Conservation (phyloP, 2,113 vertebrate species). For the Lycocorax pyrrhopterus region DNA sequence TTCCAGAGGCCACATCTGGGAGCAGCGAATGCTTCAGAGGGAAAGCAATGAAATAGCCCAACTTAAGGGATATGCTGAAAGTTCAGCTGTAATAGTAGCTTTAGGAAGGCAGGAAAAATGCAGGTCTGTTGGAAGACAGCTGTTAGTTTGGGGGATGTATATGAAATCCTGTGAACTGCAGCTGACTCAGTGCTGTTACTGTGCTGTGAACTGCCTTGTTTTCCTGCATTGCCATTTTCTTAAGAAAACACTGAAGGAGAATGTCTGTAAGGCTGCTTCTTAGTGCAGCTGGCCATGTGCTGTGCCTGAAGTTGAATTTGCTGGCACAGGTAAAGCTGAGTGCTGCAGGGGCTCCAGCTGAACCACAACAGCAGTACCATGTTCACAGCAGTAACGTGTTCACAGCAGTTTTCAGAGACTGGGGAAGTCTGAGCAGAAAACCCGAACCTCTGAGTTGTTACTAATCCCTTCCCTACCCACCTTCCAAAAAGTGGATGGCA, state of each 20-base stretch:
- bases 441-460: background rate
- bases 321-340: background rate
- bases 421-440: background rate
- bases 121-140: background rate
- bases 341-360: background rate
- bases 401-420: background rate
- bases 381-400: background rate
- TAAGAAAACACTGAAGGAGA: background rate
- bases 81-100: background rate
- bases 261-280: background rate
- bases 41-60: background rate
- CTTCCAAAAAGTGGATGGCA: background rate
- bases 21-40: background rate
- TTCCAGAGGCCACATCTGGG: background rate
- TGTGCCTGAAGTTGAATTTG: background rate
- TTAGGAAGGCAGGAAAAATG: background rate
- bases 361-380: fast-evolving
- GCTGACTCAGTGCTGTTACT: background rate
- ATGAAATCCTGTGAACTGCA: background rate
- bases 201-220: background rate
- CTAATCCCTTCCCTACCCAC: background rate
- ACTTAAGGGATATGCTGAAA: background rate
- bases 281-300: background rate
- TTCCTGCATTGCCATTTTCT: background rate
- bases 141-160: background rate